Evolutionary conservation across 2,797 vertebrate species (phyloP).

Genomic region (Craterocephalus amniculus): DNA sequence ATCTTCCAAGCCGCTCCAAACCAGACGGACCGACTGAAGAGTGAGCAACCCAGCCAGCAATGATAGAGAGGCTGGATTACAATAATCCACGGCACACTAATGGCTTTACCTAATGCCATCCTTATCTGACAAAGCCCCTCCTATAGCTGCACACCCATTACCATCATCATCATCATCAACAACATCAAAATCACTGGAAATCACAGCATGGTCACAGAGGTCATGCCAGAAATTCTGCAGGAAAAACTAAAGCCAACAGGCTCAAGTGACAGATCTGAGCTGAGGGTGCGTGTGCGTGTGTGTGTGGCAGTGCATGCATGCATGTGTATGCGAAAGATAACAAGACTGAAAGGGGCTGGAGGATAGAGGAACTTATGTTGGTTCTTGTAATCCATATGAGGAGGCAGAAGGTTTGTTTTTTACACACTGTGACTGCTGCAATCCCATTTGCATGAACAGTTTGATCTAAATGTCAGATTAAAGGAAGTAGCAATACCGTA

Average conservation of each 20-base stretch:
- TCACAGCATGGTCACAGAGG: slow-evolving; percentile 20
- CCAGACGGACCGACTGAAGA: slow-evolving; percentile 56
- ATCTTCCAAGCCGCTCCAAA: slow-evolving; percentile 81
- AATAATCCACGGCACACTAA: slow-evolving; percentile 86
- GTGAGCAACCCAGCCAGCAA: slow-evolving; percentile 66
- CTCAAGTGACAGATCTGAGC: slow-evolving; percentile 10
- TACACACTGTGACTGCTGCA: background rate
- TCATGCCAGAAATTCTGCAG: slow-evolving; percentile 36
- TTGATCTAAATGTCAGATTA: background rate
- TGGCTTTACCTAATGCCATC: slow-evolving; percentile 85
- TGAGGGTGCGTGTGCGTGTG: background rate
- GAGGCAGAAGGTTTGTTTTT: slow-evolving; percentile 50
- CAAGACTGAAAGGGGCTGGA: slow-evolving; percentile 6
- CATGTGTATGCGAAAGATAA: slow-evolving; percentile 5
- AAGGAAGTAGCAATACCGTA: background rate
- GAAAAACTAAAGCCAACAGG: background rate
- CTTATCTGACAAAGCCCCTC: slow-evolving; percentile 79
- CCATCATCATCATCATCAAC: slow-evolving; percentile 28
- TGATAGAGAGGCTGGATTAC: slow-evolving; percentile 85
- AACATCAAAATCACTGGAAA: slow-evolving; percentile 33
- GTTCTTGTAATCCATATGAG: slow-evolving; percentile 52
- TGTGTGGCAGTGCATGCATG: slow-evolving; percentile 23
- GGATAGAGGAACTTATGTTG: slow-evolving; percentile 36
- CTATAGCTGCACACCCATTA: slow-evolving; percentile 64
- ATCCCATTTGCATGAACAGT: background rate